Percentiles rank a stretch among this genome's conserved stretches.
These are phyloP conservation scores for Pararge aegeria DNA, from an alignment of 1,140 invertebrate genomes.

Conservation along the genomic window DNA sequence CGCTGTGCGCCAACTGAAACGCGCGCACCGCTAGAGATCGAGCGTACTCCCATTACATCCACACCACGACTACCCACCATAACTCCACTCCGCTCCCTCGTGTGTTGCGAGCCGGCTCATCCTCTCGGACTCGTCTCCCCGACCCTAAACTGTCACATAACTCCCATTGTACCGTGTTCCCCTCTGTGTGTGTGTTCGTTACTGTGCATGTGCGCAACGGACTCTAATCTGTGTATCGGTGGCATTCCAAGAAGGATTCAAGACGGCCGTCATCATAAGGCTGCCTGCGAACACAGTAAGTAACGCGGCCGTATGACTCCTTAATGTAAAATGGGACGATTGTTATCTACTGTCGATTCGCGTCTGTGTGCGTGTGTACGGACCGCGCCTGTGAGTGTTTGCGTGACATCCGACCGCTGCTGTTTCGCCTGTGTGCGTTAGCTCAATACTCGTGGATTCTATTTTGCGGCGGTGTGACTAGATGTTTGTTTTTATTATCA, in stretches of 20 bases:
- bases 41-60: conserved; percentile 54
- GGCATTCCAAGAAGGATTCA: conserved; percentile 55
- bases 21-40: conserved; percentile 74
- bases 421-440: conserved; percentile 57
- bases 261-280: conserved; percentile 76
- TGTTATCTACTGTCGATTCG: conserved; percentile 61
- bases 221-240: conserved; percentile 53
- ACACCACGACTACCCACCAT: conserved; percentile 34
- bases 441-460: conserved; percentile 73
- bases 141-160: conserved; percentile 20
- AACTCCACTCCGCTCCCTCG: conserved; percentile 29
- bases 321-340: conserved; percentile 77
- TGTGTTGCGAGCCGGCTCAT: conserved; percentile 43
- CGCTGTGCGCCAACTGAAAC: conserved; percentile 76
- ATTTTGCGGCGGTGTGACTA: conserved; percentile 71
- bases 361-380: conserved; percentile 50
- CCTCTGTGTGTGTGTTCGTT: conserved; percentile 45
- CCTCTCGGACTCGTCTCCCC: conserved; percentile 33
- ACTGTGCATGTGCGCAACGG: conserved; percentile 56
- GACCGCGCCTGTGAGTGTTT: conserved; percentile 38
- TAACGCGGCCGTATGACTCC: conserved; percentile 65
- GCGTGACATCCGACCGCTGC: conserved; percentile 63
- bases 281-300: conserved; percentile 75
- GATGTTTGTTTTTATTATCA: conserved; percentile 79
- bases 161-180: conserved; percentile 25